A percentile compares a stretch with the other conserved stretches of the same genome.
phyloP scores from a whole-genome alignment of 2,113 vertebrate species.

The Upupa epops region DNA sequence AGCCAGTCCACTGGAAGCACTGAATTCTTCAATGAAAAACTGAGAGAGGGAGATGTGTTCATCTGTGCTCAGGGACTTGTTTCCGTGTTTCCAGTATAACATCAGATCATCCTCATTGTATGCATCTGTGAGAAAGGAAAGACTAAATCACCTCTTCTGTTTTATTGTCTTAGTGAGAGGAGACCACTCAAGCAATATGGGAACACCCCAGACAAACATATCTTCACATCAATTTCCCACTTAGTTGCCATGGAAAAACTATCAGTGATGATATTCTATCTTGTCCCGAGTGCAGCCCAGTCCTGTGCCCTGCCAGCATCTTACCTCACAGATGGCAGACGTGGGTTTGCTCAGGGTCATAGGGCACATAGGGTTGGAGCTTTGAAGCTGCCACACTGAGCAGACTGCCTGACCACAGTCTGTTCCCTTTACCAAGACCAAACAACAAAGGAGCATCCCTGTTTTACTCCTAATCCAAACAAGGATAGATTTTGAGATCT shows the following conservation, averaged over 20 bases:
- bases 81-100: constrained; percentile 92
- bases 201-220: background rate
- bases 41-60: constrained; percentile 90
- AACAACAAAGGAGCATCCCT: background rate
- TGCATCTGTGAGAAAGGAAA: constrained; percentile 79
- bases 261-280: background rate
- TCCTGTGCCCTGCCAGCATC: background rate
- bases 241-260: background rate
- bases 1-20: constrained; percentile 87
- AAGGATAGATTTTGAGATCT: background rate
- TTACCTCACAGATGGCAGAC: background rate
- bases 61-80: constrained; percentile 86
- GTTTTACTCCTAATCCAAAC: background rate
- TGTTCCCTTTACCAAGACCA: background rate
- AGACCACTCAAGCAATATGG: background rate
- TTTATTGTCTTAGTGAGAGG: background rate
- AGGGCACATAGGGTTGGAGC: background rate
- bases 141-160: background rate
- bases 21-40: constrained; percentile 92
- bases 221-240: background rate
- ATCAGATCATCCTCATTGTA: constrained; percentile 93
- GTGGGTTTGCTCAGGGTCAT: background rate
- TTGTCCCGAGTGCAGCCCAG: background rate
- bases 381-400: background rate
- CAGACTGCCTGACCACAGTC: background rate